Evolutionary conservation across 2,797 vertebrate species (phyloP).

Genomic region (Clamator glandarius): DNA sequence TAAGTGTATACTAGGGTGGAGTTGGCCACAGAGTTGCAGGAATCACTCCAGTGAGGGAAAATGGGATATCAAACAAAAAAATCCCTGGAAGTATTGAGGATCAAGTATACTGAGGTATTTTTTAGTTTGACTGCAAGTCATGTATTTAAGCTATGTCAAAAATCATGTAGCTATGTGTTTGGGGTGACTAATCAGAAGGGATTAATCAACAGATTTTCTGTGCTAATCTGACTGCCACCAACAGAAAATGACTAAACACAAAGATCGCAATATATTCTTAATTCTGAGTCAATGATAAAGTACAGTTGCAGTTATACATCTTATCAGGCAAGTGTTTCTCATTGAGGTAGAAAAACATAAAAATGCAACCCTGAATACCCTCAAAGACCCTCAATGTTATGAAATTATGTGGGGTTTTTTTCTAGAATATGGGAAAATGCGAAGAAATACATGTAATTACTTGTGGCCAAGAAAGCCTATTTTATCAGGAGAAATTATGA

Average conservation of each 20-base stretch:
- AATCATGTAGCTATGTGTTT: background rate
- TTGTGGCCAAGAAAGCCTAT: background rate
- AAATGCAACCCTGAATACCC: rapidly evolving
- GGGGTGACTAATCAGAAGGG: background rate
- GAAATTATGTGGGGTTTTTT: background rate
- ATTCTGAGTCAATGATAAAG: background rate
- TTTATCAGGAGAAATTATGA: background rate
- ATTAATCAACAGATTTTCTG: background rate
- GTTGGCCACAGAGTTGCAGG: background rate
- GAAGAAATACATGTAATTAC: background rate
- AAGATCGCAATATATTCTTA: background rate
- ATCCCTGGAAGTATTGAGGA: background rate
- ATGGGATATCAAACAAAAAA: background rate
- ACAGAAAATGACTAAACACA: background rate
- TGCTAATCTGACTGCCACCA: background rate
- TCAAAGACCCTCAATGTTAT: background rate
- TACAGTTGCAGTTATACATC: background rate
- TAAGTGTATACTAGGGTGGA: background rate
- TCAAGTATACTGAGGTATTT: rapidly evolving
- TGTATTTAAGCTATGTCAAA: background rate
- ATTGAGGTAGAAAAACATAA: background rate
- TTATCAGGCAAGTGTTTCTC: background rate
- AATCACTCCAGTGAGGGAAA: background rate
- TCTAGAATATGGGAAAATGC: background rate
- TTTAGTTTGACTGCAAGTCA: background rate